These are phyloP conservation scores for Microcebus lehilahytsara DNA, from an alignment of 2,113 vertebrate genomes.

Conservation along the genomic window DNA sequence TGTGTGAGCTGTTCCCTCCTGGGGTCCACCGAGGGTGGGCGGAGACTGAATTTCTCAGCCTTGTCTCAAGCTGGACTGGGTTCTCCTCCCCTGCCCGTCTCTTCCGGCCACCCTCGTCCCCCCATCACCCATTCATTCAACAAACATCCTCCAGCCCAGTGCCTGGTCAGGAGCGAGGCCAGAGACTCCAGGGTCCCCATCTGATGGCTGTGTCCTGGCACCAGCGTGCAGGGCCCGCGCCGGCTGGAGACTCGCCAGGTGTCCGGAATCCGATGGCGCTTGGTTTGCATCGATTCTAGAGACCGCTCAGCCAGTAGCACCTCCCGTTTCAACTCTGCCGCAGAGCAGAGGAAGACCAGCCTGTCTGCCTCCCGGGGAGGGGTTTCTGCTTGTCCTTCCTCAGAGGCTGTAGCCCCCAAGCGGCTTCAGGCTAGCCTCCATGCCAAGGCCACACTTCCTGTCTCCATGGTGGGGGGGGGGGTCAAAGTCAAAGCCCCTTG, in stretches of 20 bases:
- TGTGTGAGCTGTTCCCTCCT: not conserved
- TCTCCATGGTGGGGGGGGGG: not conserved
- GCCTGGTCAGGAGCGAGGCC: rapidly evolving
- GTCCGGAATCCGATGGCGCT: rapidly evolving
- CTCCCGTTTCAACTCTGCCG: rapidly evolving
- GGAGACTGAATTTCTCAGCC: not conserved
- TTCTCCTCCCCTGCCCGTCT: not conserved
- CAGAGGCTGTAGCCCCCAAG: rapidly evolving
- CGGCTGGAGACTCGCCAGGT: rapidly evolving
- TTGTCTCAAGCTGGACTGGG: not conserved
- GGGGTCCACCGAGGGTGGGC: not conserved
- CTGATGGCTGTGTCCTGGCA: not conserved
- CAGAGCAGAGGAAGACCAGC: rapidly evolving
- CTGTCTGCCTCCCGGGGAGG: rapidly evolving
- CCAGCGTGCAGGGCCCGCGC: not conserved
- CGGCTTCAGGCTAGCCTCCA: not conserved
- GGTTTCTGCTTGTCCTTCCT: too few species aligned
- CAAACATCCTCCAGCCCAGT: not conserved
- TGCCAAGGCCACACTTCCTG: rapidly evolving
- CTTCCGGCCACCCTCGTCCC: too few species aligned
- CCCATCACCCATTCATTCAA: not conserved
- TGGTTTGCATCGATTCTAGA: not conserved
- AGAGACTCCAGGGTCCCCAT: too few species aligned
- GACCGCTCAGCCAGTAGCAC: rapidly evolving
- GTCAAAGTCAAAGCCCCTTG: not conserved